Base-by-base conservation (phyloP, 2,113 vertebrate species). In the Alexandromys fortis region DNA sequence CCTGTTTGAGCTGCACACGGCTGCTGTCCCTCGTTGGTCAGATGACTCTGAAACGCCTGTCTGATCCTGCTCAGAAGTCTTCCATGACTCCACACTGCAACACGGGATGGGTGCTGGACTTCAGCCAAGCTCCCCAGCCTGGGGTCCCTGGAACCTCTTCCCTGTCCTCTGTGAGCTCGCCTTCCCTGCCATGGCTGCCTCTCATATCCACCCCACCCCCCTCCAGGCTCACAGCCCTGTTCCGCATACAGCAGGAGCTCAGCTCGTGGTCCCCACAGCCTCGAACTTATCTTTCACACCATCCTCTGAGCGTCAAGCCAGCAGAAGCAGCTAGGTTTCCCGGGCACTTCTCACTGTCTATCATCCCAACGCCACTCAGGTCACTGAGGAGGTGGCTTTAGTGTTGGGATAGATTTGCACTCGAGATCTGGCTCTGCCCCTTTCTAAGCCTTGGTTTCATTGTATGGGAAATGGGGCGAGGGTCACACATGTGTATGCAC, bases 341-440 rank as follows among this genome's bases (percentile, higher is more conserved):
- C 7, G 1, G 1, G 22, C 11, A 63, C 49, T 73, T 52, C 77
- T 22, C 9, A n/a, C 49, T n/a, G n/a, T 73, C 42, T 76, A 0
- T 33, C 73, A 68, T 7, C n/a, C 72, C 0, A 0, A 4, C 5
- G 13, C 82, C 16, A 7, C 22, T 13, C 16, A 30, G 21, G 47
- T 52, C 45, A 45, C 0, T 1, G n/a, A 7, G 0, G 2, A 42
- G 45, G 75, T 28, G 33, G 45, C 19, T 19, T n/a, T 8, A 58
- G 11, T 52, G 65, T 9, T 19, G 2, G 17, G 35, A 17, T 75
- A 17, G 28, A 5, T 12, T 68, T 55, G 68, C 11, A 7, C 8
- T 33, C 12, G 65, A 63, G 35, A 30, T 81, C 49, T 49, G 35
- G 9, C 49, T 81, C 77, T 28, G 33, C 24, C 73, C 68, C 42